These are phyloP conservation scores for Erannis defoliaria DNA, from an alignment of 2,888 invertebrate species.

Conservation along the genomic window DNA sequence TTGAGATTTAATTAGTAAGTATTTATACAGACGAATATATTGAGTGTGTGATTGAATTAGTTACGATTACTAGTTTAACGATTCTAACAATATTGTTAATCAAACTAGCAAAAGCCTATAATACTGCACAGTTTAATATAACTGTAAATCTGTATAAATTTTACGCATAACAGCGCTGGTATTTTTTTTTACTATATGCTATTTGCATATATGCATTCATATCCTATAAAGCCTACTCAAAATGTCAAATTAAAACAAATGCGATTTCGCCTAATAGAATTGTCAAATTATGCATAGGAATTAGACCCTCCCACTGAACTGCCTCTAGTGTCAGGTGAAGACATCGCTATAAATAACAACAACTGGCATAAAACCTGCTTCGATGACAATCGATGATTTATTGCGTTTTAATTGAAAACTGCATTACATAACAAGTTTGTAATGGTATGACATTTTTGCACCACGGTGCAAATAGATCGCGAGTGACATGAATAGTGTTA, in stretches of 20 bases:
- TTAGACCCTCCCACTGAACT: slow-evolving; percentile 55
- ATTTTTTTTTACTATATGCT: background rate
- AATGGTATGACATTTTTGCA: slow-evolving; percentile 19
- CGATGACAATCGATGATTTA: slow-evolving; percentile 24
- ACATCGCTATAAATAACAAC: slow-evolving; percentile 32
- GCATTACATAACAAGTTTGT: slow-evolving; percentile 22
- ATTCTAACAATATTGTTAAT: background rate
- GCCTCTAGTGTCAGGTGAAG: slow-evolving; percentile 31
- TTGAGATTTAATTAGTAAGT: slow-evolving; percentile 45
- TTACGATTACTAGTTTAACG: background rate
- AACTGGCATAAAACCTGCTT: slow-evolving; percentile 23
- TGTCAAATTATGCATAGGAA: slow-evolving; percentile 66
- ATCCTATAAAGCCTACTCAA: slow-evolving; percentile 27
- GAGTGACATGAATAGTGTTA: slow-evolving; percentile 2
- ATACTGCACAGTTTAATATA: no score
- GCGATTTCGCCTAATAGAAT: slow-evolving; percentile 51
- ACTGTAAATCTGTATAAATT: no score
- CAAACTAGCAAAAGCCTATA: no score
- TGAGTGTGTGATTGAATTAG: background rate
- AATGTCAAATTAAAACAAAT: slow-evolving; percentile 24
- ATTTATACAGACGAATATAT: slow-evolving; percentile 1
- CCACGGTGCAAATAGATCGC: background rate
- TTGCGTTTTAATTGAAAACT: slow-evolving; percentile 26
- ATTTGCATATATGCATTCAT: slow-evolving; percentile 18
- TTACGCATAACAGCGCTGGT: no score